Evolutionary conservation across 1,140 invertebrate species (phyloP).

Genomic region (Chymomyza costata): DNA sequence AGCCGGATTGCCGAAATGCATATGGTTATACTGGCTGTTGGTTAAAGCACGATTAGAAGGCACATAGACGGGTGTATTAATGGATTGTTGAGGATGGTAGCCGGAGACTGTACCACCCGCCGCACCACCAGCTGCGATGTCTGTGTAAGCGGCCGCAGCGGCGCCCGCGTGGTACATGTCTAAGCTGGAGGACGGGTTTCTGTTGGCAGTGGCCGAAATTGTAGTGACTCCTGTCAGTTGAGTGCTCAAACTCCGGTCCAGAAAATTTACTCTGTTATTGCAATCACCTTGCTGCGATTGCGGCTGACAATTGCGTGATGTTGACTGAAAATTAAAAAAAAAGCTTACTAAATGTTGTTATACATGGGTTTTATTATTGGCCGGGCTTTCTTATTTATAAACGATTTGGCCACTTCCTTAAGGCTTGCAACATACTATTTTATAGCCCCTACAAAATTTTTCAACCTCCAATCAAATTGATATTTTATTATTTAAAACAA

Average conservation of each 20-base stretch:
- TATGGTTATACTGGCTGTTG: constrained; percentile 72
- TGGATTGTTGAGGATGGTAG: constrained; percentile 62
- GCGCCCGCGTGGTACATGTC: constrained; percentile 72
- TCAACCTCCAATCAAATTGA: too few species aligned
- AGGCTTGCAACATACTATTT: too few species aligned
- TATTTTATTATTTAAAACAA: too few species aligned
- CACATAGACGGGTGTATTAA: constrained; percentile 77
- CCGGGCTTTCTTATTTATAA: too few species aligned
- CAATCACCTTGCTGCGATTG: neutral
- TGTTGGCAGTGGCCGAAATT: constrained; percentile 27
- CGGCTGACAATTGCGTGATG: too few species aligned
- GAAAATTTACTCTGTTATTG: neutral
- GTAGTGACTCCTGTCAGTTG: too few species aligned
- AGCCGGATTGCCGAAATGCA: constrained; percentile 74
- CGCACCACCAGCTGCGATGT: constrained; percentile 51
- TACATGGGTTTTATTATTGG: too few species aligned
- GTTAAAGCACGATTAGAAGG: constrained; percentile 76
- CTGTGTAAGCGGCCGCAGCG: constrained; percentile 65
- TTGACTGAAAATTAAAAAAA: too few species aligned
- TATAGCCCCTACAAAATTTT: too few species aligned
- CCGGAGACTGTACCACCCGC: constrained; percentile 65
- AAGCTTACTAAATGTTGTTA: too few species aligned
- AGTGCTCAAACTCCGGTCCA: too few species aligned
- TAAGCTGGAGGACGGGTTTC: constrained; percentile 32
- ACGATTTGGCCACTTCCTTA: too few species aligned